Evolutionary conservation across 2,888 invertebrate species (phyloP).

Genomic region (Tiphia femorata): DNA sequence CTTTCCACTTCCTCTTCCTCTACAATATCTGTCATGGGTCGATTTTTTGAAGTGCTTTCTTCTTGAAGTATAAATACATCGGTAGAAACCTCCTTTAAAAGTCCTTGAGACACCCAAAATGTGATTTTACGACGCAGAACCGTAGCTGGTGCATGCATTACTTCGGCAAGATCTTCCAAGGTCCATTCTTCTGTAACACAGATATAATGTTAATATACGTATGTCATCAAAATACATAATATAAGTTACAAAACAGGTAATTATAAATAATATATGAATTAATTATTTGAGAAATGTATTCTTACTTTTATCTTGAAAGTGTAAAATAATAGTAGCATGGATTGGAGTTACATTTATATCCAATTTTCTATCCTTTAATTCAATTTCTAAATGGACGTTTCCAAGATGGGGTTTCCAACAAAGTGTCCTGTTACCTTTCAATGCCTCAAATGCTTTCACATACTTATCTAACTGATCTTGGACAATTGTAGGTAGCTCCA

Average conservation of each 20-base stretch:
- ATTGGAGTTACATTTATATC: constrained; percentile 91
- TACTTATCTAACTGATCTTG: constrained; percentile 86
- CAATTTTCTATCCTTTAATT: constrained; percentile 83
- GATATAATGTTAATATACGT: too few species aligned
- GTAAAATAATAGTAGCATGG: constrained; percentile 93
- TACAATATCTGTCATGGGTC: constrained; percentile 74
- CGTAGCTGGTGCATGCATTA: constrained; percentile 89
- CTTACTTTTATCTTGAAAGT: constrained; percentile 88
- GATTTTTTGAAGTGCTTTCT: constrained; percentile 73
- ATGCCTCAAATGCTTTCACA: constrained; percentile 89
- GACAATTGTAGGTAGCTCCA: constrained; percentile 86
- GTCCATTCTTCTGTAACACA: constrained; percentile 80
- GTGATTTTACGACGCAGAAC: constrained; percentile 88
- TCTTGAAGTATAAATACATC: constrained; percentile 84
- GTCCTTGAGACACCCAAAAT: constrained; percentile 95
- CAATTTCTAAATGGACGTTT: constrained; percentile 90
- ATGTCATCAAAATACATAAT: too few species aligned
- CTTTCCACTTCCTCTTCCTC: constrained; percentile 94
- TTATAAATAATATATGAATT: neutral
- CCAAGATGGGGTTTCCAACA: constrained; percentile 96
- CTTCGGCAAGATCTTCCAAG: constrained; percentile 86
- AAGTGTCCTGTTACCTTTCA: constrained; percentile 92
- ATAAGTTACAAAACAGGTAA: too few species aligned
- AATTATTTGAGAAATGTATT: constrained; percentile 11
- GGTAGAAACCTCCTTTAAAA: constrained; percentile 81